Evolutionary conservation across 1,140 invertebrate species (phyloP), one percentile per base, ranked within the genome.

Genomic region (Hirudo medicinalis): DNA sequence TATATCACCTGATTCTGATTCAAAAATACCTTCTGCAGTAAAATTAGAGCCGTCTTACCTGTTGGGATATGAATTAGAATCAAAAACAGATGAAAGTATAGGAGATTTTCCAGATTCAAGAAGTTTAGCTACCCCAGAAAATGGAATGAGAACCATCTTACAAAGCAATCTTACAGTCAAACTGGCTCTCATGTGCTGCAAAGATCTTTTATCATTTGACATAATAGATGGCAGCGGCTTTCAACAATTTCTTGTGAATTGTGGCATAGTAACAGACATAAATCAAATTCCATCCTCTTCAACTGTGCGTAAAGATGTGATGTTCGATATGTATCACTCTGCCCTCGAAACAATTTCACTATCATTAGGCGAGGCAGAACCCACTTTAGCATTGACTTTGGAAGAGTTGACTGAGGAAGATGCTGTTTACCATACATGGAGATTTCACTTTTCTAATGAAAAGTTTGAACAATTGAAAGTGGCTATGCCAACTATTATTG

Each of bases 121-220:
- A 36, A 36, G 43, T 49, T 5, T 49, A 49, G 11, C 43, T 17
- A 17, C 15, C 13, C 43, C 9, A 49, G 43, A 49, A 11, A 49
- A 49, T 49, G 43, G 43, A 15, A 49, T 49, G 43, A 49, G 43
- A 49, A 49, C 5, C 15, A 49, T 49, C 13, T 49, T 49, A 13
- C 43, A 49, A 49, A 49, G 15, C 43, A 49, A 49, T 49, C 43
- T 49, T 49, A 17, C 43, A 17, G 43, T 49, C 57, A 63, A 63
- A 13, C 57, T 63, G 19, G 57, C 57, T 11, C 22, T 63, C 57
- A 63, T 63, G 57, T 63, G 57, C 19, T 63, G 57, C 57, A 63
- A 63, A 63, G 57, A 63, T 63, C 57, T 63, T 63, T 63, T 63
- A 32, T 15, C 57, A 25, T 63, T 63, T 63, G 57, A 63, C 19